Evolutionary conservation across 2,888 invertebrate genomes (phyloP).

Genomic region (Dolomedes plantarius): DNA sequence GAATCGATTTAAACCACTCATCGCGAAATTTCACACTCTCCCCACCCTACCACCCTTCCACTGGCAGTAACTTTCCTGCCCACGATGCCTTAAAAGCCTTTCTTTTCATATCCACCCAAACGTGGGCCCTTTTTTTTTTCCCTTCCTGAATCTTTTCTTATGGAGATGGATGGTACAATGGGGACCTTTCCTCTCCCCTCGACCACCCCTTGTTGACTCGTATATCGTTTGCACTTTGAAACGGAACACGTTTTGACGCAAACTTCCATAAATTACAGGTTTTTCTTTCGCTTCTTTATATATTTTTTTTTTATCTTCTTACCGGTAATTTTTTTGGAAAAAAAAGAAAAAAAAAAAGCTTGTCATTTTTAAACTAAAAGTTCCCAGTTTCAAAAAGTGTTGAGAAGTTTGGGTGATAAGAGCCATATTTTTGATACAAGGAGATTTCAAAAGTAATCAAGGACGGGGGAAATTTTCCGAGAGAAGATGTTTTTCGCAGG

Average conservation of each 20-base stretch:
- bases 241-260: background rate
- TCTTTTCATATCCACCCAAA: background rate
- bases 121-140: background rate
- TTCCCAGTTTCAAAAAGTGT: no score
- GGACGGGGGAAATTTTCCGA: no score
- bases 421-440: no score
- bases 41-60: background rate
- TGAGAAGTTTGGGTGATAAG: no score
- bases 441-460: no score
- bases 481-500: no score
- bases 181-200: background rate
- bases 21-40: no score
- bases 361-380: no score
- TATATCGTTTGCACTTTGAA: background rate
- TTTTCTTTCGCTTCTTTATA: background rate
- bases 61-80: background rate
- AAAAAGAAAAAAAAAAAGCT: no score
- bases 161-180: background rate
- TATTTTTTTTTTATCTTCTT: no score
- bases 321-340: no score
- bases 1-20: background rate
- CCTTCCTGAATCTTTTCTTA: background rate
- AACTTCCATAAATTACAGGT: background rate
- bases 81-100: background rate
- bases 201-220: background rate